phyloP scores from a whole-genome alignment of 2,888 invertebrate species.

The Noctua comes region DNA sequence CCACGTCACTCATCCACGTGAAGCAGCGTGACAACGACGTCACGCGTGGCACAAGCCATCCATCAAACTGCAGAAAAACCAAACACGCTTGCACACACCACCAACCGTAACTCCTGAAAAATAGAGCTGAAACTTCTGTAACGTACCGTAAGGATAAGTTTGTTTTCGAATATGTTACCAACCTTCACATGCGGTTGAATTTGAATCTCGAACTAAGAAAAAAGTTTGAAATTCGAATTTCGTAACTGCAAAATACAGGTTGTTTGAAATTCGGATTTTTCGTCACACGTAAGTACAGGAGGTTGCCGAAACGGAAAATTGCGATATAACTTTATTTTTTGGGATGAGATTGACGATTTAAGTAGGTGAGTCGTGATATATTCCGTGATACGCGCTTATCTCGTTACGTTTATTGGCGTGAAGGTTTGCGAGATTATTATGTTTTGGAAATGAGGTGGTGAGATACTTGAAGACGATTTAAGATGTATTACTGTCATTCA shows the following conservation, averaged over 20 bases:
- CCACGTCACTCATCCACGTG: conserved; percentile 80
- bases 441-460: conserved; percentile 36
- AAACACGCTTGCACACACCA: conserved; percentile 51
- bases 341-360: conserved; percentile 86
- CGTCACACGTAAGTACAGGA: conserved; percentile 82
- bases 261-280: conserved; percentile 74
- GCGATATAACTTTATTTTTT: conserved; percentile 88
- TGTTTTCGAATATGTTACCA: conserved; percentile 72
- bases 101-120: conserved; percentile 26
- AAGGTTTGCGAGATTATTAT: conserved; percentile 52
- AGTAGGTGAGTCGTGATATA: conserved; percentile 79
- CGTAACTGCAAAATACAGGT: conserved; percentile 53
- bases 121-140: conserved; percentile 63
- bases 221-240: conserved; percentile 44
- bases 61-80: conserved; percentile 82
- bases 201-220: conserved; percentile 19
- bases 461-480: conserved; percentile 9
- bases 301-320: conserved; percentile 87
- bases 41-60: conserved; percentile 86
- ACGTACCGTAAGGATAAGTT: conserved; percentile 38
- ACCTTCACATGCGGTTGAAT: conserved; percentile 59
- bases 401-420: conserved; percentile 73
- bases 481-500: conserved; percentile 1
- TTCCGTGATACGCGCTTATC: conserved; percentile 77
- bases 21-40: conserved; percentile 83